A percentile compares a stretch with the other conserved stretches of the same genome.
Conservation (phyloP, 2,888 invertebrate genomes). For the Panorpa germanica region DNA sequence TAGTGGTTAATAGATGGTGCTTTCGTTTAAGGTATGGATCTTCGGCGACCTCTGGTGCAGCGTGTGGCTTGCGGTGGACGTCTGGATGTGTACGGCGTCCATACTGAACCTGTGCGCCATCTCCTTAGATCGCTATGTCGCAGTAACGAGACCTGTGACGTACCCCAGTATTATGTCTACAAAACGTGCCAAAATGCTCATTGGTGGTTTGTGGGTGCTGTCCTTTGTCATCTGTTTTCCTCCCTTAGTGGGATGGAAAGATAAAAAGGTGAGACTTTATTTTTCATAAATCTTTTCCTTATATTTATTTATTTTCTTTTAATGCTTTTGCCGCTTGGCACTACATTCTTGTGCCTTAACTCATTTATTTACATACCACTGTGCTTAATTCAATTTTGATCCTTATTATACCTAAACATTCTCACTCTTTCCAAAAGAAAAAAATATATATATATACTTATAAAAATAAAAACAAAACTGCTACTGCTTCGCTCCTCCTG, state of each 20-base stretch:
- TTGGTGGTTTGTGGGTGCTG: constrained; percentile 85
- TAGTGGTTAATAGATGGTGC: too few relatives aligned
- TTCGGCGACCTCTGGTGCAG: constrained; percentile 94
- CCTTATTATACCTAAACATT: too few relatives aligned
- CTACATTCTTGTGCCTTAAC: too few relatives aligned
- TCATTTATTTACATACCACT: too few relatives aligned
- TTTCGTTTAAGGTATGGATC: constrained; percentile 97
- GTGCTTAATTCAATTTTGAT: too few relatives aligned
- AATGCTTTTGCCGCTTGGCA: too few relatives aligned
- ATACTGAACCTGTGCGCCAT: constrained; percentile 93
- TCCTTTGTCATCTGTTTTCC: constrained; percentile 95
- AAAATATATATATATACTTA: constrained; percentile 6
- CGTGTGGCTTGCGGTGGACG: constrained; percentile 92
- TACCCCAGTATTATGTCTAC: constrained; percentile 86
- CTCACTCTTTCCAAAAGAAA: too few relatives aligned
- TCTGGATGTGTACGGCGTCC: constrained; percentile 97
- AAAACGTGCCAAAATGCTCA: constrained; percentile 66
- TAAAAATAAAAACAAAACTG: too few relatives aligned
- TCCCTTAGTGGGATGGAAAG: constrained; percentile 87
- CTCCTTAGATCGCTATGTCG: constrained; percentile 87
- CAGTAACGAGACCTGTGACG: constrained; percentile 88
- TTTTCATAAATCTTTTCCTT: constrained; percentile 3
- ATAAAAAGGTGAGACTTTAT: constrained; percentile 34
- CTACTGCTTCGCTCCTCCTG: too few relatives aligned
- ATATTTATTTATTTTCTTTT: constrained; percentile 8